Percentiles rank a stretch among this genome's conserved stretches.
These are phyloP conservation scores for Oreocharis arfaki DNA, from an alignment of 2,113 vertebrate species.

Conservation along the genomic window DNA sequence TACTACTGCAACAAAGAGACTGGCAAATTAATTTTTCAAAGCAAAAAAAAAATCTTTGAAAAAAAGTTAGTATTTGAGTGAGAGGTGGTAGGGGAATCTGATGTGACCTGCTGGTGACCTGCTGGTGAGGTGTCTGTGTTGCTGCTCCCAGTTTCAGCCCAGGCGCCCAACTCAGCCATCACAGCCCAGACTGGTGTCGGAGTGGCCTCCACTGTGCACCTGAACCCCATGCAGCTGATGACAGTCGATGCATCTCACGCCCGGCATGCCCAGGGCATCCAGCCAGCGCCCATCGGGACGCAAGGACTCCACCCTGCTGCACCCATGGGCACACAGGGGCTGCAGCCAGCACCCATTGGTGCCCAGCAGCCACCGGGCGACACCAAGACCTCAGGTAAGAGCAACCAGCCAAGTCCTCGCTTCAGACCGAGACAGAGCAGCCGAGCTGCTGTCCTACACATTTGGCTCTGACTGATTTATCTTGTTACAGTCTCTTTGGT, in stretches of 20 bases:
- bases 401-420: neutral
- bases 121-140: neutral
- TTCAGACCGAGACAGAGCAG: too few species aligned
- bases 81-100: neutral
- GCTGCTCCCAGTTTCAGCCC: constrained; percentile 83
- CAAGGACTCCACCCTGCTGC: constrained; percentile 87
- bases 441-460: neutral
- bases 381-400: constrained; percentile 86
- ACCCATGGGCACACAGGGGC: constrained; percentile 83
- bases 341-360: constrained; percentile 83
- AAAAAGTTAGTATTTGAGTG: neutral
- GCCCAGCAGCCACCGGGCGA: constrained; percentile 81
- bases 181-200: constrained; percentile 89
- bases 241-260: constrained; percentile 84
- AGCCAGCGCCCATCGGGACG: constrained; percentile 85
- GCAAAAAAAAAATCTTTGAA: neutral
- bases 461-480: neutral
- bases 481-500: neutral
- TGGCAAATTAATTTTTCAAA: neutral
- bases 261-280: constrained; percentile 88
- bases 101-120: neutral
- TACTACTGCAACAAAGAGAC: neutral
- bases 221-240: constrained; percentile 98
- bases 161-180: constrained; percentile 90
- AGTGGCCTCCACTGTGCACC: constrained; percentile 92